phyloP scores from a whole-genome alignment of 1,140 invertebrate species.

The Leptopilina clavipes region DNA sequence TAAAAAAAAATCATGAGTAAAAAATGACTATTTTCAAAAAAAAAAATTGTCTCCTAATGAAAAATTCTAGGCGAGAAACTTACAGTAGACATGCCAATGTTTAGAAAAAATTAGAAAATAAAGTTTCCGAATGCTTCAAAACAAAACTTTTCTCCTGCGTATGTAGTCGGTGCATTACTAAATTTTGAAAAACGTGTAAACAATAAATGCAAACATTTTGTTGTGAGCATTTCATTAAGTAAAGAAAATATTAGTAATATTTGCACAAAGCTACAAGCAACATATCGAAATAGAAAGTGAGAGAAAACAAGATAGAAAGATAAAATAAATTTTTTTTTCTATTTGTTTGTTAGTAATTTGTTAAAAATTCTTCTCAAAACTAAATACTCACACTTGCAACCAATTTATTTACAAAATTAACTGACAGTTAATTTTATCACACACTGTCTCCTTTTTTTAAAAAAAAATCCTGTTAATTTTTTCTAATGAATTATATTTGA shows the following conservation, averaged over 20 bases:
- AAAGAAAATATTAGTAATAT: slow-evolving; percentile 6
- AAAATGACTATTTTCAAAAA: too few species aligned
- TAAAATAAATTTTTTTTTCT: background rate
- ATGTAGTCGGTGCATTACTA: slow-evolving; percentile 10
- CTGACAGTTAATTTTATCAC: background rate
- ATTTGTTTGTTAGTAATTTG: background rate
- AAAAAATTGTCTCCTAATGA: background rate
- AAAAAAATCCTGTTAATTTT: too few species aligned
- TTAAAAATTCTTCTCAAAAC: slow-evolving; percentile 11
- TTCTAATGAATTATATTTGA: too few species aligned
- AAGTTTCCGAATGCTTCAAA: background rate
- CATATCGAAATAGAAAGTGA: background rate
- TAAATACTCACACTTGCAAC: slow-evolving; percentile 23
- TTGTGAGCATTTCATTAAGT: background rate
- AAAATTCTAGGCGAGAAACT: background rate
- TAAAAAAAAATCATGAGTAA: too few species aligned
- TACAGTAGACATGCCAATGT: slow-evolving; percentile 3
- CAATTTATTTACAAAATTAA: background rate
- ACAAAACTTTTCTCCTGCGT: background rate
- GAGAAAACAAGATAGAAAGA: background rate
- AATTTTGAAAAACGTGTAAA: background rate
- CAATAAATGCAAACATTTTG: background rate
- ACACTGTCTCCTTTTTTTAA: background rate
- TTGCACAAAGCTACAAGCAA: slow-evolving; percentile 7
- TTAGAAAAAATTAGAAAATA: background rate